A percentile compares a stretch with the other conserved stretches of the same genome.
Evolutionary conservation across 2,113 vertebrate species (phyloP).

Genomic region (Festucalex cinctus): DNA sequence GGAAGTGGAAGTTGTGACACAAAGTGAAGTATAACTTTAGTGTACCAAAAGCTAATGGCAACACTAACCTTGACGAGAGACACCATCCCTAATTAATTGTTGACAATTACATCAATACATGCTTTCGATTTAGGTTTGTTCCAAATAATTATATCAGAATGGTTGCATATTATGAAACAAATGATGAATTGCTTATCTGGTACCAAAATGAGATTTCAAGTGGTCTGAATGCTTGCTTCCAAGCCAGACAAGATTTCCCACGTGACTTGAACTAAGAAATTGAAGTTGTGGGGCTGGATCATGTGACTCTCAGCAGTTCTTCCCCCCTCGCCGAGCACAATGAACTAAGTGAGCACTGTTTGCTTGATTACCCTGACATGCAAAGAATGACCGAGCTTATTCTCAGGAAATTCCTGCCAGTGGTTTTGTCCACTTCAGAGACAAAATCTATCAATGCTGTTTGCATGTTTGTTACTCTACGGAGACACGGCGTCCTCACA

Average conservation of each 20-base stretch:
- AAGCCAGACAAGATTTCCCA: background rate
- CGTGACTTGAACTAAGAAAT: conserved; percentile 20
- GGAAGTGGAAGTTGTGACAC: conserved; percentile 17
- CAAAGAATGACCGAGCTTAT: conserved; percentile 28
- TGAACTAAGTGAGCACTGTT: conserved; percentile 14
- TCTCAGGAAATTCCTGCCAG: conserved; percentile 32
- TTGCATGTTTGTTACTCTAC: background rate
- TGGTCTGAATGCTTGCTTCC: background rate
- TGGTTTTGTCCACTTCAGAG: background rate
- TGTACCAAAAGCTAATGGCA: conserved; percentile 17
- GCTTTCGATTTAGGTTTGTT: background rate
- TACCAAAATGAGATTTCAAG: background rate
- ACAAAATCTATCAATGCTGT: background rate
- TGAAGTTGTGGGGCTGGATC: conserved; percentile 27
- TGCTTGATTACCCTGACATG: conserved; percentile 20
- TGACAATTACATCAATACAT: background rate
- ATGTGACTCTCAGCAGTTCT: conserved; percentile 25
- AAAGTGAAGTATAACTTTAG: conserved; percentile 1
- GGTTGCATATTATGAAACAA: background rate
- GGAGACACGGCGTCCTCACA: background rate
- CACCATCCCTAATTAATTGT: background rate
- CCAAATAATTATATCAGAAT: background rate
- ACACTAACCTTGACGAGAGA: conserved; percentile 9
- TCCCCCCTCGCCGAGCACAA: conserved; percentile 14
- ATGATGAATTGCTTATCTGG: background rate